Conservation (phyloP, 2,888 invertebrate genomes). For the Diplazon laetatorius region DNA sequence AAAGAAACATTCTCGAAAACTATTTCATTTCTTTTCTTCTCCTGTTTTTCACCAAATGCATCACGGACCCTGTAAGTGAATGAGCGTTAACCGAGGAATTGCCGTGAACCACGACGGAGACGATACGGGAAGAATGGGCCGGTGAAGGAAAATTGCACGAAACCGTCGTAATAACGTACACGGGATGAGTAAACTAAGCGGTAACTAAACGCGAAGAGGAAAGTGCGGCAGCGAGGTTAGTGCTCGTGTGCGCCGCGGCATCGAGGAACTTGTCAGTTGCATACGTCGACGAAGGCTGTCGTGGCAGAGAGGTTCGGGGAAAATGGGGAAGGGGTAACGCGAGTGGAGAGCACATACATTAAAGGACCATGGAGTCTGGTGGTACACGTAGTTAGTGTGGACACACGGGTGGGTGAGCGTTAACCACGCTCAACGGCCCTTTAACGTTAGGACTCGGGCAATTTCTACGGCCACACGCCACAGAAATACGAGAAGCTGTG, state of each 20-base stretch:
- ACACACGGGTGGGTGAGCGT: slow-evolving; percentile 16
- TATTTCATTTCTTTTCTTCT: too few species aligned
- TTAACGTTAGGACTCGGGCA: slow-evolving; percentile 40
- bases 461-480: slow-evolving; percentile 29
- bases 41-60: too few species aligned
- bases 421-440: slow-evolving; percentile 49
- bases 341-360: slow-evolving; percentile 17
- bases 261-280: slow-evolving; percentile 17
- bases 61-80: too few species aligned
- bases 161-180: background rate
- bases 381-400: background rate
- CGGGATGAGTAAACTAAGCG: slow-evolving; percentile 11
- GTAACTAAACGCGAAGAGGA: slow-evolving; percentile 7
- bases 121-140: background rate
- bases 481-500: slow-evolving; percentile 32
- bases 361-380: slow-evolving; percentile 8
- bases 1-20: too few species aligned
- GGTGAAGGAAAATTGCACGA: background rate
- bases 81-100: too few species aligned
- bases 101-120: too few species aligned
- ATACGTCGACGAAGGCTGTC: background rate
- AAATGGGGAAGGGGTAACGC: background rate
- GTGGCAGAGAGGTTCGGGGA: too few species aligned
- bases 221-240: background rate
- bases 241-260: background rate